Base-by-base conservation (phyloP, 2,797 vertebrate genomes). In the Natrix natrix region DNA sequence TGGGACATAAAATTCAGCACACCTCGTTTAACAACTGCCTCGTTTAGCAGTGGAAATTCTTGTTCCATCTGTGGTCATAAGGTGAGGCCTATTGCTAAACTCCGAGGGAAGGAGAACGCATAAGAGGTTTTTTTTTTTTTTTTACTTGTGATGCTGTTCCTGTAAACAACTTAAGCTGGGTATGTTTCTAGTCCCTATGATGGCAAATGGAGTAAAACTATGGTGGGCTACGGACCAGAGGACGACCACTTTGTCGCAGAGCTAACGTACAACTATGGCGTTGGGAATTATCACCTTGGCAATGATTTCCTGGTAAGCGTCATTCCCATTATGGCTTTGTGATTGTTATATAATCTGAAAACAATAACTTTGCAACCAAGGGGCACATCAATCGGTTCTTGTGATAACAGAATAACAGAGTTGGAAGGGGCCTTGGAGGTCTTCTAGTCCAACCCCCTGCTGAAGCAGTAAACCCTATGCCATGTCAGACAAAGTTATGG, bases 171-270 rank as follows among this genome's bases (percentile, higher is more conserved):
- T 61, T 48, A 90, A 95, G 86, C 0, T 5, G 16, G 11, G 5
- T 91, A 12, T 93, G 57, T 89, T 97, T 96, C 86, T 95, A 99
- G 99, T 13, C 99, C 99, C 55, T 99, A 99, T 69, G 99, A 99
- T 97, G 99, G 99, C 26, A 99, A 98, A 91, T 99, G 99, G 99
- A 99, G 99, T 97, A 99, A 99, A 97, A 99, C 99, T 0, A 99
- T 99, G 99, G 98, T 99, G 94, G 99, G 99, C 22, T 99, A 98
- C 3, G 99, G 99, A 32, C 97, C 99, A 86, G 99, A 99, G 94
- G 98, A 99, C 90, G 95, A 98, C 26, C 99, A 99, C 96, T 99
- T 99, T 96, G 99, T 99, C 13, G 98, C 98, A 87, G 99, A 99
- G 52, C 95, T 99, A 94, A 99, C 99, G 10, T 99, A 99, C 96